Evolutionary conservation across 2,113 vertebrate species (phyloP), one percentile per base, ranked within the genome.

Genomic region (Bujurquina vittata): DNA sequence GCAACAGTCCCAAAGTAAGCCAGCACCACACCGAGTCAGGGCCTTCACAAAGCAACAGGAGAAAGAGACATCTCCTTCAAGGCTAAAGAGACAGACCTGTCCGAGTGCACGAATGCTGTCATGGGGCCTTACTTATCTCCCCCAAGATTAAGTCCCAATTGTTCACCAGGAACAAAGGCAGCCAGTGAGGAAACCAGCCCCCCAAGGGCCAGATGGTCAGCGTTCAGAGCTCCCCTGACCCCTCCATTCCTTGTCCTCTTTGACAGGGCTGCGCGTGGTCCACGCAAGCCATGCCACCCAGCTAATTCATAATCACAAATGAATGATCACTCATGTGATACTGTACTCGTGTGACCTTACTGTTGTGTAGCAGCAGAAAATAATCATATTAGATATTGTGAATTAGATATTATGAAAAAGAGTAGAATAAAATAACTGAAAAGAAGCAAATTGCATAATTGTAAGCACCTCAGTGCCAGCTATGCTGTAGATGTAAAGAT

Each of bases 151-250:
- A 96, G 93, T 94, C 95, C 92, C 96, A 95, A 98, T 98, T 98
- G 97, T 98, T 97, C 89, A 88, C 79, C 80, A 90, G 92, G 96
- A 98, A 99, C 97, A 99, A 99, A 98, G 96, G 86, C 91, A 93
- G 87, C 93, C 95, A 95, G 96, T 96, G 95, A 98, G 96, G 96
- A 98, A 97, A 96, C 89, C 91, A 88, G 75, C 93, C 95, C 94
- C 95, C 94, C 94, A 91, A 95, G 79, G 95, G 96, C 96, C 97
- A 99, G 97, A 98, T 99, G 97, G 97, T 94, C 97, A 95, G 95
- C 93, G 95, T 95, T 96, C 96, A 95, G 95, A 95, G 94, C 95
- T 93, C 94, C 94, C 91, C 95, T 96, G 94, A 95, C 95, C 96
- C 96, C 87, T 94, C 94, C 93, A 92, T 87, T 88, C 92, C 81